These are phyloP conservation scores for Agrochola lota DNA, from an alignment of 2,888 invertebrate species.

Conservation along the genomic window DNA sequence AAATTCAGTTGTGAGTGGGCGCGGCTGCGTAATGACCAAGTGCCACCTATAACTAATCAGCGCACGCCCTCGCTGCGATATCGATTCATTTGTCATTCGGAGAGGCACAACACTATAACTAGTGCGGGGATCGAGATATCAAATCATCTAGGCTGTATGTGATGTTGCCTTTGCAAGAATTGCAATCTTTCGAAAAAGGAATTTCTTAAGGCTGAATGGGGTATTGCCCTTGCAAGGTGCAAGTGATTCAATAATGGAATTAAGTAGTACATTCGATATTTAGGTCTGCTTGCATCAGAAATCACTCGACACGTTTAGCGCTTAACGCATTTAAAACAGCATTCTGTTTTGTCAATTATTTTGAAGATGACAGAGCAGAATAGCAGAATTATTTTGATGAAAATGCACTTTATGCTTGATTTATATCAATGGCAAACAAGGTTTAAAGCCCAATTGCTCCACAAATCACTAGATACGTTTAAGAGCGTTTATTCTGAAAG, in stretches of 20 bases:
- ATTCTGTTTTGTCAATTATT: not conserved
- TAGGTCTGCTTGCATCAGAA: not conserved
- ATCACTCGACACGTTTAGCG: not conserved
- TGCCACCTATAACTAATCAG: slow-evolving; percentile 85
- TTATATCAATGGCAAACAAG: too few relatives aligned
- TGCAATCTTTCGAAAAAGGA: slow-evolving; percentile 30
- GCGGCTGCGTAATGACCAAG: slow-evolving; percentile 80
- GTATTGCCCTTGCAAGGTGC: slow-evolving; percentile 13
- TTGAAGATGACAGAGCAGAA: not conserved
- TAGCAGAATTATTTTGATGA: too few relatives aligned
- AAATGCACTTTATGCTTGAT: too few relatives aligned
- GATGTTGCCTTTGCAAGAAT: slow-evolving; percentile 36
- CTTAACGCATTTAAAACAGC: not conserved
- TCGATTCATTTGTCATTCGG: slow-evolving; percentile 82
- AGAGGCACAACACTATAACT: slow-evolving; percentile 59
- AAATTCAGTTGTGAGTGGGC: slow-evolving; percentile 83
- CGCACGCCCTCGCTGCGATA: slow-evolving; percentile 75
- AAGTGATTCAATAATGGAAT: slow-evolving; percentile 7
- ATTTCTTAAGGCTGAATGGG: slow-evolving; percentile 19
- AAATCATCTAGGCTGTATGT: slow-evolving; percentile 47
- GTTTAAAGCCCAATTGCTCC: too few relatives aligned
- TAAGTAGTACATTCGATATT: not conserved
- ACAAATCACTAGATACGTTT: too few relatives aligned
- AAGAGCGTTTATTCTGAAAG: too few relatives aligned
- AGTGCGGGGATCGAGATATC: slow-evolving; percentile 57